Conservation (phyloP, 2,888 invertebrate species). For the Trissonchulus latispiculum region DNA sequence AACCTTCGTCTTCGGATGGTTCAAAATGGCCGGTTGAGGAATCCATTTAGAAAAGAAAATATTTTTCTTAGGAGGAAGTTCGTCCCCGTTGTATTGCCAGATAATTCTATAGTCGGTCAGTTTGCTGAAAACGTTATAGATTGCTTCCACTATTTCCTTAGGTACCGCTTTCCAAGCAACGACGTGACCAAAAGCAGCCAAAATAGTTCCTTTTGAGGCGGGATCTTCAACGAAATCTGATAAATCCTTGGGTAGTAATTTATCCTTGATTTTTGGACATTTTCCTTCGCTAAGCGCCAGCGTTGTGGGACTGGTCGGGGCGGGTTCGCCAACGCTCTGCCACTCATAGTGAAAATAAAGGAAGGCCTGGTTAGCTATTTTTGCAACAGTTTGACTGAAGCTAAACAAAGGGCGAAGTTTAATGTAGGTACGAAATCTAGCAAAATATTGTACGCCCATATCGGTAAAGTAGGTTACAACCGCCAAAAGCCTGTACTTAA, state of each 20-base stretch:
- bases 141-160: conserved; percentile 10
- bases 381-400: neutral
- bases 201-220: conserved; percentile 27
- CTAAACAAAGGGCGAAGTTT: too few relatives aligned
- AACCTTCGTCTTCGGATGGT: too few relatives aligned
- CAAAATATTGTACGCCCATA: too few relatives aligned
- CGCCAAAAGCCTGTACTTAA: neutral
- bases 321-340: too few relatives aligned
- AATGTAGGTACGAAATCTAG: neutral
- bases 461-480: neutral
- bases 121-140: neutral
- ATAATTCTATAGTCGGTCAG: conserved; percentile 23
- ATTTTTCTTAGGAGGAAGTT: too few relatives aligned
- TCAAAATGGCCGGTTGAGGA: too few relatives aligned
- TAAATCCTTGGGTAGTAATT: too few relatives aligned
- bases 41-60: too few relatives aligned
- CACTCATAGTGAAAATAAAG: too few relatives aligned
- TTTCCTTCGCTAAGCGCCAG: neutral
- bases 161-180: conserved; percentile 25
- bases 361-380: neutral
- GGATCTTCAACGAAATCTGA: conserved; percentile 26
- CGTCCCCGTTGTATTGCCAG: conserved; percentile 27
- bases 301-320: neutral
- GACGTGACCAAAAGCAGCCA: conserved; percentile 28
- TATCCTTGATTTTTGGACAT: neutral